Evolutionary conservation across 2,797 vertebrate genomes (phyloP).

Genomic region (Cheirogaleus major): DNA sequence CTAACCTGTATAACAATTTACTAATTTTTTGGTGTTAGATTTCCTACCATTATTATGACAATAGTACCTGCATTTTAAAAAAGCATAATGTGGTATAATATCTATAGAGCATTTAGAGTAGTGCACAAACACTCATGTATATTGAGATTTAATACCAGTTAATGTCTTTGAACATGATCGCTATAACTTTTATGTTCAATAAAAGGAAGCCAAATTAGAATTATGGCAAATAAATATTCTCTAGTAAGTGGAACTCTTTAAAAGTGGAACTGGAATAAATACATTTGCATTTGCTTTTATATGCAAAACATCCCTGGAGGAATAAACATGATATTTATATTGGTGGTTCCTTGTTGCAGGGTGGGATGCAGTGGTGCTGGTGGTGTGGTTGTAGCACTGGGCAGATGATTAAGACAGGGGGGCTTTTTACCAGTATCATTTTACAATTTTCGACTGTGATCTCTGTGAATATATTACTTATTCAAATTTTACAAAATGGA

Average conservation of each 20-base stretch:
- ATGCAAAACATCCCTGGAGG: background rate
- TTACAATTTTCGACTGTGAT: background rate
- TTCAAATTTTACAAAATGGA: background rate
- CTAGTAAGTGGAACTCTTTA: background rate
- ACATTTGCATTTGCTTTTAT: background rate
- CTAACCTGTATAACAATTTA: background rate
- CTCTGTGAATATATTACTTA: background rate
- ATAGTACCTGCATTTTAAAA: background rate
- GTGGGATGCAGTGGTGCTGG: fast-evolving
- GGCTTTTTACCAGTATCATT: background rate
- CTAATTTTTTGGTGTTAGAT: background rate
- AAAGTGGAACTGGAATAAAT: constrained; percentile 18
- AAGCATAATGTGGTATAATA: background rate
- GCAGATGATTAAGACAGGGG: background rate
- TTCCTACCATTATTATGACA: background rate
- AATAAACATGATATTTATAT: background rate
- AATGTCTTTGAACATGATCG: background rate
- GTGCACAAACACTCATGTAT: background rate
- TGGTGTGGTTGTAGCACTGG: background rate
- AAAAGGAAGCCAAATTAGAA: background rate
- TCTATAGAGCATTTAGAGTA: background rate
- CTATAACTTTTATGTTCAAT: background rate
- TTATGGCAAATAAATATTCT: background rate
- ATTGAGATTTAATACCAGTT: background rate
- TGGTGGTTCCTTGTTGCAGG: background rate